Evolutionary conservation across 1,140 invertebrate genomes (phyloP).

Genomic region (Augochlora pura): DNA sequence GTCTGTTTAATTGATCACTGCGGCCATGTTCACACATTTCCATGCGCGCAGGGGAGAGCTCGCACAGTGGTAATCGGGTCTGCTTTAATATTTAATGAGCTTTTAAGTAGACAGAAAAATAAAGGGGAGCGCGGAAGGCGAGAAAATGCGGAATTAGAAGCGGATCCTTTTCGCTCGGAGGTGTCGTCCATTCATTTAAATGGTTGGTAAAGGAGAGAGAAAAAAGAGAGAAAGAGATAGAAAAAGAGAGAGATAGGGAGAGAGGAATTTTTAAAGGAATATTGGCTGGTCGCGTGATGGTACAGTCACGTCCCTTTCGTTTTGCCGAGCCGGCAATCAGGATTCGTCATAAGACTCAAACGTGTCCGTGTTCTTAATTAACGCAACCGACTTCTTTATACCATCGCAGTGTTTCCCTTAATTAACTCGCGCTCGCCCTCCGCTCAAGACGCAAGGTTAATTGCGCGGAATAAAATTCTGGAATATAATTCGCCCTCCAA

Average conservation of each 20-base stretch:
- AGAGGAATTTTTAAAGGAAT: neutral
- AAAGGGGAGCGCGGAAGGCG: neutral
- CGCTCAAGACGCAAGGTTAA: conserved; percentile 7
- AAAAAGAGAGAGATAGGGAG: too few relatives aligned
- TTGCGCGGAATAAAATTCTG: conserved; percentile 16
- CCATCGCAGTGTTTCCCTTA: conserved; percentile 21
- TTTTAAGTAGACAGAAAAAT: neutral
- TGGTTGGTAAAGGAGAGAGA: too few relatives aligned
- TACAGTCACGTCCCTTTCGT: neutral
- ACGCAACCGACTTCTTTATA: conserved; percentile 24
- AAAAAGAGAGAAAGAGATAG: too few relatives aligned
- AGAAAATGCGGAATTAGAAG: neutral
- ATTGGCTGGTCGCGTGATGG: too few relatives aligned
- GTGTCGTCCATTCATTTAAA: neutral
- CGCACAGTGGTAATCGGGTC: too few relatives aligned
- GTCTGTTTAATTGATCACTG: too few relatives aligned
- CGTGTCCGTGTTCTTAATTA: conserved; percentile 42
- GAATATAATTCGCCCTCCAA: conserved; percentile 11
- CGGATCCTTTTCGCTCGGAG: neutral
- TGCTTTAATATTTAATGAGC: neutral
- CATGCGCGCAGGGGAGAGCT: too few relatives aligned
- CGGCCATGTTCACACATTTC: too few relatives aligned
- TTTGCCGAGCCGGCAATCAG: conserved; percentile 13
- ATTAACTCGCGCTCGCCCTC: conserved; percentile 31
- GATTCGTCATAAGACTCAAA: conserved; percentile 24